Percentiles rank a stretch among this genome's conserved stretches.
Conservation (phyloP, 2,888 invertebrate species). For the Trichopoda pennipes region DNA sequence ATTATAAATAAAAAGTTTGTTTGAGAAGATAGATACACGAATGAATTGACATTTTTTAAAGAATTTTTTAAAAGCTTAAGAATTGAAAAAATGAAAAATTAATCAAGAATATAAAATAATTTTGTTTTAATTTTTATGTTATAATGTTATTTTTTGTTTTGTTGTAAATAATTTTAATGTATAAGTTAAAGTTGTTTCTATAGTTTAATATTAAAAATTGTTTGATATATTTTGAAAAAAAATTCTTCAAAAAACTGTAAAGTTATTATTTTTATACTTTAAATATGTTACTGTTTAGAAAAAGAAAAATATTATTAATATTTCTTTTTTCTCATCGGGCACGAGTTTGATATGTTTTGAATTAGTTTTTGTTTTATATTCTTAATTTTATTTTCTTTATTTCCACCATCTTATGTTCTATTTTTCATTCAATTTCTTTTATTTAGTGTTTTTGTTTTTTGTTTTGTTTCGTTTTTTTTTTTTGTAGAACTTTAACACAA, state of each 20-base stretch:
- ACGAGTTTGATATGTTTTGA: conserved; percentile 82
- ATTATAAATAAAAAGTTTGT: not conserved
- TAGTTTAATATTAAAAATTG: conserved; percentile 47
- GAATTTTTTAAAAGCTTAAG: not conserved
- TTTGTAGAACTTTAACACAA: conserved; percentile 41
- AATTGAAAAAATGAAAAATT: not conserved
- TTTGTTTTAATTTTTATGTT: not conserved
- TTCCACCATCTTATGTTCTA: conserved; percentile 59
- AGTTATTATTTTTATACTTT: conserved; percentile 59
- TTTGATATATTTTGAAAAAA: conserved; percentile 54
- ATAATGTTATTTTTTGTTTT: conserved; percentile 17
- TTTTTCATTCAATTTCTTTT: conserved; percentile 44
- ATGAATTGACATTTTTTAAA: not conserved
- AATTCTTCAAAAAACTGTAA: conserved; percentile 67
- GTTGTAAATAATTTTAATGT: conserved; percentile 61
- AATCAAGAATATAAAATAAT: not conserved
- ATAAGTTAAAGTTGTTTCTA: conserved; percentile 67
- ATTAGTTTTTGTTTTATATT: conserved; percentile 71
- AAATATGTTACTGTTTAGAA: conserved; percentile 37
- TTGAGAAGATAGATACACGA: not conserved
- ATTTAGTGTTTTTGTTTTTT: conserved; percentile 50
- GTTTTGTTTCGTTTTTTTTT: conserved; percentile 27
- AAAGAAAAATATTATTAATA: conserved; percentile 60
- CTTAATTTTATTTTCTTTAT: conserved; percentile 54
- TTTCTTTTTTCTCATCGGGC: conserved; percentile 78